Base-by-base conservation (phyloP, 1,140 invertebrate species). In the Diabrotica undecimpunctata region DNA sequence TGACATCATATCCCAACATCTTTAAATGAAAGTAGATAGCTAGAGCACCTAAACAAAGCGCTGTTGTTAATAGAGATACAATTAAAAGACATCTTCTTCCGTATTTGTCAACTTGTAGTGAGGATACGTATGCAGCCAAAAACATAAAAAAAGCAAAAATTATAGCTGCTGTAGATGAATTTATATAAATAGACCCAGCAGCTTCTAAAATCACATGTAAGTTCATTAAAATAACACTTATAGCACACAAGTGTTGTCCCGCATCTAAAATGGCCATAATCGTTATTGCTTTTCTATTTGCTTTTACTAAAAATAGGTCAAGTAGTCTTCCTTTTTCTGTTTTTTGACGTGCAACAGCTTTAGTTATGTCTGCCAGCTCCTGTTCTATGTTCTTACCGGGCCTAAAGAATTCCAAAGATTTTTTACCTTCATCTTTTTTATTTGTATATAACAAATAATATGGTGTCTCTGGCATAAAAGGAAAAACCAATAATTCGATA, bases 221-320 rank as follows among this genome's bases (percentile, higher is more conserved):
- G 66, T 84, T 85, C 66, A 84, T 85, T 68, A 85, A 78, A 11
- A 86, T 78, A 5, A 81, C 83, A 70, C 84, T 78, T 35, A 81
- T 75, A 36, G 79, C 80, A 66, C 74, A 74, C 5, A 80, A 72
- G 65, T 82, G 80, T 70, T 86, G 84, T 61, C 84, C 79, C 63
- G 79, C 73, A 78, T 86, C 82, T 37, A 86, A 72, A 0, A 75
- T 77, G n/a, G 85, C 66, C 60, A 73, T 64, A 9, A 74, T 70
- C 25, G 67, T 56, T 7, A 72, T 50, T 39, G 72, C 72, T 62
- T 72, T 72, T 13, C 70, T 35, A 46, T 74, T 72, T 50, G 61
- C 68, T 50, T 66, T 63, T 8, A 66, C 62, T 11, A 68, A 12
- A 12, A 73, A 36, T 10, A 73, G 51, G 56, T 73, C 72, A 25